Base-by-base conservation (phyloP, 2,113 vertebrate genomes). In the Gobio gobio region DNA sequence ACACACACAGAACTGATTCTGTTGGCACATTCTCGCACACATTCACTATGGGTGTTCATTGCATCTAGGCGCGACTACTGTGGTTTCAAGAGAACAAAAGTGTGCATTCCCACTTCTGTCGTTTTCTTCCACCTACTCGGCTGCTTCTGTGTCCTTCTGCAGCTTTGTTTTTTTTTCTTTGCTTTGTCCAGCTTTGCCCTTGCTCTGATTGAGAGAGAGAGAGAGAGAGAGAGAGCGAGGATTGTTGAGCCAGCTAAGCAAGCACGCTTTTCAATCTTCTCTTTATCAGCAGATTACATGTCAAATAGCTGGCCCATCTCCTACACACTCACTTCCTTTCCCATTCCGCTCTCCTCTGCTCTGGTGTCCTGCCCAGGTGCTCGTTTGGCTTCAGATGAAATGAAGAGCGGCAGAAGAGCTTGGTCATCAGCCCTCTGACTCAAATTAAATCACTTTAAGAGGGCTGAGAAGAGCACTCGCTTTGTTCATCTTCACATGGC, bases 231-330 rank as follows among this genome's bases (percentile, higher is more conserved):
- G 45, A 24, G 20, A 73, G 43, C 2, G 2, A 47, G 43, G 22
- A 75, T 75, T 4, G 54, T 59, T 59, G 51, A 78, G 78, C 47
- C 13, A 51, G 79, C 47, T 70, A 82, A 56, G 66, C 80, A 72
- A 72, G 64, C 63, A 82, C 5, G 16, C 66, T 72, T 68, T 83
- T 83, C 66, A 83, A 36, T 72, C 64, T 83, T 72, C 10, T 56
- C 18, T 72, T 83, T 83, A 72, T 83, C 66, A 72, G 49, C 29
- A 83, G 49, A 83, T 72, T 43, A 83, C 64, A 58, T 72, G 66
- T 72, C 80, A 83, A 54, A 72, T 83, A 58, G 63, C 61, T 36
- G 47, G 63, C 24, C 14, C 63, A 63, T 63, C 78, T 79, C 56
- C 56, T 63, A 43, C 78, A 49, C 78, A 51, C 24, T 24, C 43